These are phyloP conservation scores for Tragelaphus imberbis DNA, from an alignment of 2,113 vertebrate genomes.

Conservation along the genomic window DNA sequence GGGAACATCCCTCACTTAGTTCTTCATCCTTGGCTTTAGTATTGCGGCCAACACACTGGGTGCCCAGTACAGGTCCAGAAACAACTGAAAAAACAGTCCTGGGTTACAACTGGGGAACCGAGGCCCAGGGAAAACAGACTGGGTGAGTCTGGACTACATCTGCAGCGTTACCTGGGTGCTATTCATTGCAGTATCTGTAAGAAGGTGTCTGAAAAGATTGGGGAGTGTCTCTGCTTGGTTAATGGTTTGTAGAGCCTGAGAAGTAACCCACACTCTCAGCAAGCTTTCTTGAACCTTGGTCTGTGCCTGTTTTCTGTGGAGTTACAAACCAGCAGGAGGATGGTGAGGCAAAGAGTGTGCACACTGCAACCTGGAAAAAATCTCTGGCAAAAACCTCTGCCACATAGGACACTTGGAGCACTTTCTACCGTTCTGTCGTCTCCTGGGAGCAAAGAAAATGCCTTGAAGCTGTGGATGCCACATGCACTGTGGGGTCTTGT, in stretches of 20 bases:
- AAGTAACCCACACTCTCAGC: neutral
- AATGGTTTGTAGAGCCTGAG: neutral
- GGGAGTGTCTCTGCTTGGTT: neutral
- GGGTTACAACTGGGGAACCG: neutral
- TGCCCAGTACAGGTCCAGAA: too few species aligned
- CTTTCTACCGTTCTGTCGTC: slow-evolving; percentile 37
- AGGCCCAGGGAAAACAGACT: neutral
- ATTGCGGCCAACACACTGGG: neutral
- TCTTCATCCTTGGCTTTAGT: neutral
- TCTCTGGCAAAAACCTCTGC: slow-evolving; percentile 46
- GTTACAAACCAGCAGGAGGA: neutral
- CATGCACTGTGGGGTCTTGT: neutral
- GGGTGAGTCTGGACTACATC: neutral
- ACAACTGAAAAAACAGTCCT: neutral
- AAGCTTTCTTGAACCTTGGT: neutral
- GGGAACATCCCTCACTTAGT: neutral
- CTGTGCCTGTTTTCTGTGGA: neutral
- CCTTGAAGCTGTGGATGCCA: neutral
- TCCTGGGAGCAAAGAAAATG: neutral
- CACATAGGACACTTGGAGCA: slow-evolving; percentile 74
- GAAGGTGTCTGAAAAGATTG: neutral
- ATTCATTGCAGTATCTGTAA: neutral
- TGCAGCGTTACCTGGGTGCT: neutral
- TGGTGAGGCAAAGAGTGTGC: too few species aligned
- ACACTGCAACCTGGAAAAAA: too few species aligned